Percentiles rank a stretch among this genome's conserved stretches.
These are phyloP conservation scores for Apodemus sylvaticus DNA, from an alignment of 2,113 vertebrate species.

Conservation along the genomic window DNA sequence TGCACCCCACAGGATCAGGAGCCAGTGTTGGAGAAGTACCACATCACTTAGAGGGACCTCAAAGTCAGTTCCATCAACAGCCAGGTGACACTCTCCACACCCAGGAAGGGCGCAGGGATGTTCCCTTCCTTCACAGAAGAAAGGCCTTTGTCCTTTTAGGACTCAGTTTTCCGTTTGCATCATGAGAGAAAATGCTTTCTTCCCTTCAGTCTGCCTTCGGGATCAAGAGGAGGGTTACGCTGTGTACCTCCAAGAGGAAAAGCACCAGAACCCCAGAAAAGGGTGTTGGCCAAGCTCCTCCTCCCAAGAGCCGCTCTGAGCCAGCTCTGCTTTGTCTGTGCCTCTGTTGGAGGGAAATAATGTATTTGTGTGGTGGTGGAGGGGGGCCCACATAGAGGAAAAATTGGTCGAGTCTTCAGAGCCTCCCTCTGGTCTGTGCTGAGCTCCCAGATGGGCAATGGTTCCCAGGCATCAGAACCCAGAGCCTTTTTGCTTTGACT, in stretches of 20 bases:
- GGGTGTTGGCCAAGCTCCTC: background rate
- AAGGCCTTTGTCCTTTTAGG: background rate
- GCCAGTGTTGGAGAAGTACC: background rate
- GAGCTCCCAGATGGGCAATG: background rate
- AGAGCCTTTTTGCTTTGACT: conserved; percentile 47
- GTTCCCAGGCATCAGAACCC: background rate
- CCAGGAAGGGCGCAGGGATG: background rate
- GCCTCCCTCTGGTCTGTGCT: background rate
- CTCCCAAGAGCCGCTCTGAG: background rate
- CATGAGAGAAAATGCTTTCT: background rate
- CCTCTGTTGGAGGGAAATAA: background rate
- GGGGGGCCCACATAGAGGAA: background rate
- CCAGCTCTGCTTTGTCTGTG: background rate
- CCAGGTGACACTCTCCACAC: background rate
- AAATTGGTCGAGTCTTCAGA: background rate
- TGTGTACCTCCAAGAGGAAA: background rate
- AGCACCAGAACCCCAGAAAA: background rate
- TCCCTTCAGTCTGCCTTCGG: background rate
- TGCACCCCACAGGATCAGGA: background rate
- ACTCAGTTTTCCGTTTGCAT: conserved; percentile 36
- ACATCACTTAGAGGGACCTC: background rate
- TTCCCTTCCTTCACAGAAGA: background rate
- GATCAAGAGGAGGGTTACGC: background rate
- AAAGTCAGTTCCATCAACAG: background rate
- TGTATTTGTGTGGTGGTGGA: background rate